Conservation (phyloP, 2,888 invertebrate genomes). For the Epinotia bilunana region DNA sequence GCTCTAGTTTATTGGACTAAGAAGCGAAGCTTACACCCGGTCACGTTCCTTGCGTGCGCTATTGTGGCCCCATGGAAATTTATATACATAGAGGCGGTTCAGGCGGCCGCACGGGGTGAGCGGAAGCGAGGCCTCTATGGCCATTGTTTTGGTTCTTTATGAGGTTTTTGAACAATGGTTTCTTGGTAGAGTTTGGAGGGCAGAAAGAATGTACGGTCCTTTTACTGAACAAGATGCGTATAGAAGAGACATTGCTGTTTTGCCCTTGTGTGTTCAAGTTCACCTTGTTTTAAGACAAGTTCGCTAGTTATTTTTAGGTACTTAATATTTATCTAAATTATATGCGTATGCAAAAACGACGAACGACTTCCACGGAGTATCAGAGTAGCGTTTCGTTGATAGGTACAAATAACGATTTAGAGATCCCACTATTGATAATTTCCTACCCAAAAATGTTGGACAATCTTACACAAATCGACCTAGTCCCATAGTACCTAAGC, state of each 20-base stretch:
- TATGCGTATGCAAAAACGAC: not conserved
- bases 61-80: slow-evolving; percentile 43
- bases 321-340: not conserved
- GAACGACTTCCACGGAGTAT: not conserved
- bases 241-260: not conserved
- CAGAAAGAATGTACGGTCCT: not conserved
- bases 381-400: not conserved
- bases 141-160: slow-evolving; percentile 38
- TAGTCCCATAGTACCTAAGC: too few species aligned
- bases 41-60: slow-evolving; percentile 53
- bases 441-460: too few species aligned
- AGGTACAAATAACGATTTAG: not conserved
- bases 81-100: slow-evolving; percentile 30
- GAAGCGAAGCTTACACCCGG: slow-evolving; percentile 46
- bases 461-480: too few species aligned
- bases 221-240: not conserved
- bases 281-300: not conserved
- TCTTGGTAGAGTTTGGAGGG: slow-evolving; percentile 7
- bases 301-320: not conserved
- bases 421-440: not conserved
- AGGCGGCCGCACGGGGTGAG: slow-evolving; percentile 37
- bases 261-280: not conserved
- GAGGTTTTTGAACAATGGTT: slow-evolving; percentile 11
- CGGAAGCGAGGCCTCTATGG: slow-evolving; percentile 30
- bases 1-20: slow-evolving; percentile 26